Evolutionary conservation across 1,140 invertebrate genomes (phyloP).

Genomic region (Scaptomyza hsui): DNA sequence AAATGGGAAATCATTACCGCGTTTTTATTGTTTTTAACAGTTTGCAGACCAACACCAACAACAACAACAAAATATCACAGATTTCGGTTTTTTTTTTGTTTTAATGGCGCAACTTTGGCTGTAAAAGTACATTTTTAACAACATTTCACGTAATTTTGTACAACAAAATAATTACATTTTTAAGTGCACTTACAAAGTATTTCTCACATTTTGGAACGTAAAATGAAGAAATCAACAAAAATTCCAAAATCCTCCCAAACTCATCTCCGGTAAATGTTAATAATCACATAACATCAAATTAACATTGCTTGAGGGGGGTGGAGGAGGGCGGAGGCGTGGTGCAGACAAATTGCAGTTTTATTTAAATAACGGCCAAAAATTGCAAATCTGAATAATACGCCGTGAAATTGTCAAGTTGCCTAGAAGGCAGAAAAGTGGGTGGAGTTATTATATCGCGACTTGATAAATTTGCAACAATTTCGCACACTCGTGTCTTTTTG

Average conservation of each 20-base stretch:
- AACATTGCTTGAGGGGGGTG: conserved; percentile 46
- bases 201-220: conserved; percentile 60
- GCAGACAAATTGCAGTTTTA: conserved; percentile 75
- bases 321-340: background rate
- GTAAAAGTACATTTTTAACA: conserved; percentile 77
- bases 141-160: conserved; percentile 72
- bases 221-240: conserved; percentile 41
- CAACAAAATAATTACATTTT: conserved; percentile 69
- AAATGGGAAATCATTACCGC: conserved; percentile 78
- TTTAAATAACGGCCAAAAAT: conserved; percentile 69
- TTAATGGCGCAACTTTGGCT: conserved; percentile 73
- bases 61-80: conserved; percentile 42
- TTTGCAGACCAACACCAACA: conserved; percentile 44
- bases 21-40: conserved; percentile 63
- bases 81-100: conserved; percentile 45
- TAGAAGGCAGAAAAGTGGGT: background rate
- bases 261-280: conserved; percentile 46
- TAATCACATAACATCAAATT: conserved; percentile 73
- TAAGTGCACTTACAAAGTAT: conserved; percentile 63
- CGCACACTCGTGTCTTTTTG: conserved; percentile 64
- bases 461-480: conserved; percentile 79
- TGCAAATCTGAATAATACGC: conserved; percentile 64
- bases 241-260: background rate
- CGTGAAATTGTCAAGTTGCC: conserved; percentile 68
- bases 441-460: conserved; percentile 51